These are phyloP conservation scores for Drosophila lowei DNA, from an alignment of 1,140 invertebrate species.

Conservation along the genomic window DNA sequence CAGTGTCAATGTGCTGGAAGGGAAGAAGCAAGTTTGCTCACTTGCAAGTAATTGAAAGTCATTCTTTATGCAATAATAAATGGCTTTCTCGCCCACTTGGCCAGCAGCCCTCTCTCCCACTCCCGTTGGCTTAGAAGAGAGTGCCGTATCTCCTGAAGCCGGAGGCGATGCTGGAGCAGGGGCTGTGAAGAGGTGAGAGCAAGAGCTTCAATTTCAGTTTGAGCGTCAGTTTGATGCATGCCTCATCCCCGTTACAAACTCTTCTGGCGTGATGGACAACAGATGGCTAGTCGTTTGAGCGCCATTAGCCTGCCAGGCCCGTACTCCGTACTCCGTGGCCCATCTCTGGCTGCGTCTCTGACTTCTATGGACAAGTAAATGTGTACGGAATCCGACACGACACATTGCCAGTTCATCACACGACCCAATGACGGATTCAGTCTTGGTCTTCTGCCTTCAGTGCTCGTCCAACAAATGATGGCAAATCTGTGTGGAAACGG, in stretches of 20 bases:
- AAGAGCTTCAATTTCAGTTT: slow-evolving; percentile 74
- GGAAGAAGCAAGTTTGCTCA: slow-evolving; percentile 70
- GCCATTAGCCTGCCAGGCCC: slow-evolving; percentile 60
- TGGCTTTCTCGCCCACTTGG: slow-evolving; percentile 77
- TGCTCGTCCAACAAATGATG: slow-evolving; percentile 57
- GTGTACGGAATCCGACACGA: slow-evolving; percentile 61
- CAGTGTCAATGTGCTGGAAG: slow-evolving; percentile 77
- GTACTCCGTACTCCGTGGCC: slow-evolving; percentile 8
- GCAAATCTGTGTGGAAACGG: slow-evolving; percentile 67
- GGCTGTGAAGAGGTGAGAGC: not conserved
- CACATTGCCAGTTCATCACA: slow-evolving; percentile 81
- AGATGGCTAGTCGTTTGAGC: slow-evolving; percentile 75
- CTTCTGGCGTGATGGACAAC: slow-evolving; percentile 64
- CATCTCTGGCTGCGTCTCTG: slow-evolving; percentile 17
- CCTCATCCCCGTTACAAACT: slow-evolving; percentile 32
- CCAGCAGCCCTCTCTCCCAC: slow-evolving; percentile 21
- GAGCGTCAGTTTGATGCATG: slow-evolving; percentile 78
- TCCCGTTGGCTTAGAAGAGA: too few relatives aligned
- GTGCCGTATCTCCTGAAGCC: slow-evolving; percentile 29
- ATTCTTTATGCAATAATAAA: slow-evolving; percentile 82
- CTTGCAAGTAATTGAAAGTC: slow-evolving; percentile 81
- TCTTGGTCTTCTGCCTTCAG: slow-evolving; percentile 42
- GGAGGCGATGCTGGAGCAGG: too few relatives aligned
- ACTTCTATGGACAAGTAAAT: slow-evolving; percentile 11
- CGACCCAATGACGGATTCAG: slow-evolving; percentile 67